Conservation (phyloP, 1,140 invertebrate species). For the Diploscapter pachys region DNA sequence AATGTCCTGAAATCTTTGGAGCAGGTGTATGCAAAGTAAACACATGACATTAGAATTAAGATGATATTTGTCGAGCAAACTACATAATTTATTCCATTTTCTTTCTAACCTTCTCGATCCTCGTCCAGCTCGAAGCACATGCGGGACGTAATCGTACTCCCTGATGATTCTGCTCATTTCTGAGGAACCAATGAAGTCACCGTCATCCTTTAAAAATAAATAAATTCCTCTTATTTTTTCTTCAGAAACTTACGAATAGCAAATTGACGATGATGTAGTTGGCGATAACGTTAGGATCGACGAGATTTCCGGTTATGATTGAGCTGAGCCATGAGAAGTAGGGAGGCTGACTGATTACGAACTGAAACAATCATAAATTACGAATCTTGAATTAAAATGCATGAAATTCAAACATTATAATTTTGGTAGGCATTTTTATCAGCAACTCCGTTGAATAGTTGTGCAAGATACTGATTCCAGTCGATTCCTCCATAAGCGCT, state of each 20-base stretch:
- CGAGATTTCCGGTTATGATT: conserved; percentile 25
- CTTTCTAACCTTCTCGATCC: conserved; percentile 17
- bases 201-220: conserved; percentile 10
- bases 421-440: not conserved
- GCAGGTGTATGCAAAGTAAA: too few relatives aligned
- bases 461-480: conserved; percentile 31
- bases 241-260: not conserved
- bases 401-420: not conserved
- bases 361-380: not conserved
- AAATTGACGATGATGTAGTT: conserved; percentile 45
- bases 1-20: too few relatives aligned
- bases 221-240: too few relatives aligned
- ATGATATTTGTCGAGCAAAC: too few relatives aligned
- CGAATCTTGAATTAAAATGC: not conserved
- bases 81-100: not conserved
- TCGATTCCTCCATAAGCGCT: conserved; percentile 34
- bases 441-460: conserved; percentile 21
- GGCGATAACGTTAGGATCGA: conserved; percentile 30
- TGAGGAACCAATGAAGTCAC: conserved; percentile 20
- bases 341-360: conserved; percentile 39
- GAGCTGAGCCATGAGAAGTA: conserved; percentile 39
- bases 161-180: not conserved
- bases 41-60: too few relatives aligned
- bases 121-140: conserved; percentile 14
- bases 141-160: conserved; percentile 20